A percentile compares a stretch with the other conserved stretches of the same genome.
Conservation (phyloP, 1,140 invertebrate genomes). For the Tetragonula clypearis region DNA sequence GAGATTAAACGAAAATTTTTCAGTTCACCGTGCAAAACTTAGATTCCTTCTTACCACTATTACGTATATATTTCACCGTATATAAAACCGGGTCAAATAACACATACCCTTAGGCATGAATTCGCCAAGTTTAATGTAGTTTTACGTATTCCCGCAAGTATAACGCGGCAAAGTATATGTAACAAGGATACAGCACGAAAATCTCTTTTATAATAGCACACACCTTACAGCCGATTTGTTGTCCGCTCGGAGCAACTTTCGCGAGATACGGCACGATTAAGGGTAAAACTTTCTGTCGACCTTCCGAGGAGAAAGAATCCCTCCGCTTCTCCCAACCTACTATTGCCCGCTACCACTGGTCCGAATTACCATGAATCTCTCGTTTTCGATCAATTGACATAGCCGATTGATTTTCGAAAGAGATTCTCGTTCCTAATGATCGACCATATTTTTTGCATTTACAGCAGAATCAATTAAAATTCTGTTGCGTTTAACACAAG, state of each 20-base stretch:
- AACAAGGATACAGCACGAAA: conserved; percentile 48
- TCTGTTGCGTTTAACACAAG: too few species aligned
- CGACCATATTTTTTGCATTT: too few species aligned
- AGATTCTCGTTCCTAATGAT: too few species aligned
- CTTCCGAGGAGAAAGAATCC: conserved; percentile 40
- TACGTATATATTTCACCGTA: too few species aligned
- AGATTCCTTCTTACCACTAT: not conserved
- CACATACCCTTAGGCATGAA: conserved; percentile 21
- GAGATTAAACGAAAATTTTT: conserved; percentile 14
- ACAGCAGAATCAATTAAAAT: too few species aligned
- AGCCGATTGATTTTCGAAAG: too few species aligned
- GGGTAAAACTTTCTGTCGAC: conserved; percentile 55
- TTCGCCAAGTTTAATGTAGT: conserved; percentile 37
- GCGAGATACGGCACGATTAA: conserved; percentile 65
- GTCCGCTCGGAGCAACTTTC: conserved; percentile 52
- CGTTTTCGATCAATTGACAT: not conserved
- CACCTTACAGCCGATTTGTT: conserved; percentile 65
- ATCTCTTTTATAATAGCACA: conserved; percentile 61
- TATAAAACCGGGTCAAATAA: conserved; percentile 41
- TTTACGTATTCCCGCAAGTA: not conserved
- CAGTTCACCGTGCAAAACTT: not conserved
- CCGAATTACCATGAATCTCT: not conserved
- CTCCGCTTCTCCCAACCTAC: not conserved
- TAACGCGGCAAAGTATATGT: conserved; percentile 25
- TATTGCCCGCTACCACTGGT: too few species aligned